Base-by-base conservation (phyloP, 2,888 invertebrate species). In the Erebia aethiops region DNA sequence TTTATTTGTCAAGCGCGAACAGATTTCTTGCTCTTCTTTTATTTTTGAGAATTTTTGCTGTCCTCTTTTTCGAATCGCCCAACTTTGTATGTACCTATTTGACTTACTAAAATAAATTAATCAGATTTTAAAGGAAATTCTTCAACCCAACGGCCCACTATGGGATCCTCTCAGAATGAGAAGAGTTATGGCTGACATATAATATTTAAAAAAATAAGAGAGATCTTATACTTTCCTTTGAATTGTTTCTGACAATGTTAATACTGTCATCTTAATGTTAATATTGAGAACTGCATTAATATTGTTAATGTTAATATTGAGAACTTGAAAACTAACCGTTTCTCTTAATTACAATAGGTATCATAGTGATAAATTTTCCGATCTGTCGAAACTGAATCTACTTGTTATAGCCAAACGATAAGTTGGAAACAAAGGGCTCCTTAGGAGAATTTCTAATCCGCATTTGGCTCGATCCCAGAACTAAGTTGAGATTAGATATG, bases 381-480 rank as follows among this genome's bases (percentile, higher is more conserved):
- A 71, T 67, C 67, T 60, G 14, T 14, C 18, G 49, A 57, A 35
- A 69, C 49, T 57, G 35, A 52, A 52, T 63, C 16, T 63, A 41
- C 67, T 54, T 68, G 7, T 35, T 35, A 64, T 51, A 58, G 56
- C 16, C 65, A 58, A 58, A 70, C 58, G n/a, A 51, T 41, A 70
- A 71, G 60, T 71, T 71, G 49, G 51, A 49, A 46, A 75, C 71
- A 75, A 71, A 69, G 74, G 71, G 69, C 64, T 69, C 62, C 43
- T 58, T 62, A 63, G 64, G 63, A 70, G 54, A 72, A 71, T 69
- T 69, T 70, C 80, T 89, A 88, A 90, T 89, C 89, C 87, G 79
- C 84, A 78, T 76, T 87, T 91, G 89, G 89, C 88, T 77, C 74
- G 67, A 71, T 73, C 84, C 89, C 89, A 89, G 87, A 79, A 79